Base-by-base conservation (phyloP, 2,113 vertebrate species). In the Trogon surrucura region DNA sequence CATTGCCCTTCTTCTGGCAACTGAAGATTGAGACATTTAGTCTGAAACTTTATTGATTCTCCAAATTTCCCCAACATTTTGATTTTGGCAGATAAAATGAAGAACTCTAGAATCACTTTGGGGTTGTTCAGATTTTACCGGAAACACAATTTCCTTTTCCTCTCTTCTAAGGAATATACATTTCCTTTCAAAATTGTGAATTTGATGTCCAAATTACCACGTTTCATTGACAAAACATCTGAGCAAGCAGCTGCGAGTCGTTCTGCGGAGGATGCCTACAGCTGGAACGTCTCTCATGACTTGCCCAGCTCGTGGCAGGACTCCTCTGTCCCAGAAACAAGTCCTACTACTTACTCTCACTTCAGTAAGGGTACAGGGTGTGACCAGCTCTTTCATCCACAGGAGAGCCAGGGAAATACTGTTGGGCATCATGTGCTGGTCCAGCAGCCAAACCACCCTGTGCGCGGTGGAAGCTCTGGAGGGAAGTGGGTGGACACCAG, bases 301-400 rank as follows among this genome's bases (percentile, higher is more conserved):
- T 12, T 57, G 51, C 51, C 44, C 78, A 64, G 51, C 27, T 50
- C 16, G 0, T 41, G 51, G 47, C 34, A 60, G 17, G 50, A 23
- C 60, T 26, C 9, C 61, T 45, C n/a, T 44, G 22, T 3, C 64
- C 80, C 13, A 9, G 25, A 15, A 58, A 30, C 0, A 1, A 34
- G 32, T 57, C 51, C 53, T 41, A 26, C 16, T 48, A 3, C 38
- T 51, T 11, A 1, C 26, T 34, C 23, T 86, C 18, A 5, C 0
- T 3, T 18, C 50, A 3, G 27, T 45, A 13, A 9, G 1, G 20
- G 61, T 69, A 50, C 54, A n/a, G 51, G 0, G 3, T 3, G 13
- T 65, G 29, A 12, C 5, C 0, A 0, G 10, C 16, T 56, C 0
- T 45, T 36, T 16, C 10, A 50, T 18, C 19, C 3, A 0, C 30